phyloP scores from a whole-genome alignment of 2,888 invertebrate species.

The Phaedon cochleariae region DNA sequence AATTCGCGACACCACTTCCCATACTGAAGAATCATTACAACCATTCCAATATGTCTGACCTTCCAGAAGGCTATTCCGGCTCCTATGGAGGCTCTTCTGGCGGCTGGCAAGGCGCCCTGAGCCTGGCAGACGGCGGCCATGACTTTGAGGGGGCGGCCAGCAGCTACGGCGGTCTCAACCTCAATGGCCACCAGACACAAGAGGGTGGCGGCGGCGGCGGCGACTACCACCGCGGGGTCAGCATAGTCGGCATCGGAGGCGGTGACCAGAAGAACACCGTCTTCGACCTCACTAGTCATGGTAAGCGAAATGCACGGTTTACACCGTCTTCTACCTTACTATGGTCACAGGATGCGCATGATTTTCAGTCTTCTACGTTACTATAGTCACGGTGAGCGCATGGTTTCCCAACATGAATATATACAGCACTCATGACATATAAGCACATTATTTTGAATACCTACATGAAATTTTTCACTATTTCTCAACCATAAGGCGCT shows the following conservation, averaged over 20 bases:
- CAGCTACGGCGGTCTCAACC: constrained; percentile 34
- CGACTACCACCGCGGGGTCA: constrained; percentile 50
- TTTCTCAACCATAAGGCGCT: too few species aligned
- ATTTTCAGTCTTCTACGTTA: too few species aligned
- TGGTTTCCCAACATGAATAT: too few species aligned
- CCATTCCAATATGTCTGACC: constrained; percentile 23
- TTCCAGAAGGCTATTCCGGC: constrained; percentile 24
- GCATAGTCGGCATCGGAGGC: constrained; percentile 46
- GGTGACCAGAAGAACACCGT: constrained; percentile 40
- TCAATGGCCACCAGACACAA: constrained; percentile 27
- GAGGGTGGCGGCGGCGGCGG: constrained; percentile 42
- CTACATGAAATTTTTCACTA: too few species aligned
- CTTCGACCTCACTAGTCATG: constrained; percentile 47
- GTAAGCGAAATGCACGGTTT: constrained; percentile 22
- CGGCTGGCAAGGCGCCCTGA: constrained; percentile 25
- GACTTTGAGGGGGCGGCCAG: constrained; percentile 37
- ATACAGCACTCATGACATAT: too few species aligned
- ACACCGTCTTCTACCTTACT: too few species aligned
- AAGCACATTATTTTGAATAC: too few species aligned
- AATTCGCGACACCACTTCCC: too few species aligned
- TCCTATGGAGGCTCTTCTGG: constrained; percentile 32
- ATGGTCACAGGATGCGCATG: too few species aligned
- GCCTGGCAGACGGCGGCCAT: constrained; percentile 29
- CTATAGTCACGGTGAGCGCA: too few species aligned
- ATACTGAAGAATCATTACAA: too few species aligned